Conservation (phyloP, 2,797 vertebrate species). For the Eulemur mongoz region DNA sequence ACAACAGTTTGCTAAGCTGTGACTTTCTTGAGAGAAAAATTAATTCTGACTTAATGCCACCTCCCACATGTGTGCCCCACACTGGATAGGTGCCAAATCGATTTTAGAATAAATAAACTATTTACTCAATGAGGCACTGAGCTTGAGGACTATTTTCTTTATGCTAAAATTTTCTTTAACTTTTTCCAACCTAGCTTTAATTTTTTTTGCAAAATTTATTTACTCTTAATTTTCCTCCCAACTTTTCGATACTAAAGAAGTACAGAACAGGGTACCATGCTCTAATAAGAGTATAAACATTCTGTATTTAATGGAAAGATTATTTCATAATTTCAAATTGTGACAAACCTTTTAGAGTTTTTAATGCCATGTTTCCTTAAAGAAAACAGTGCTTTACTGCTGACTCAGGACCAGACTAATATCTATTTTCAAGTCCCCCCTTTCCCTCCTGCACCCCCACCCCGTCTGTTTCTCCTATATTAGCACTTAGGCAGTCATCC, state of each 20-base stretch:
- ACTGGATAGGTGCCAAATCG: background rate
- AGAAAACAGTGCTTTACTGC: background rate
- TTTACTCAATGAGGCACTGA: background rate
- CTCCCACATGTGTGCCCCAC: background rate
- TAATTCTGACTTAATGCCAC: background rate
- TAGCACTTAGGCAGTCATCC: conserved; percentile 62
- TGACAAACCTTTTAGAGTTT: background rate
- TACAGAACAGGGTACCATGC: background rate
- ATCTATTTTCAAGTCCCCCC: background rate
- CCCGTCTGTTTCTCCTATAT: conserved; percentile 45
- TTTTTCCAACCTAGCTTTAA: background rate
- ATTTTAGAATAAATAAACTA: background rate
- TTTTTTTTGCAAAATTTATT: background rate
- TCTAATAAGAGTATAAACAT: background rate
- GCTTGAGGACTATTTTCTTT: background rate
- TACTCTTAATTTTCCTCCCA: background rate
- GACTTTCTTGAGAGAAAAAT: background rate
- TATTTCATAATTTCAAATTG: background rate
- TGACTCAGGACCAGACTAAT: conserved; percentile 36
- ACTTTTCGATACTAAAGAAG: background rate
- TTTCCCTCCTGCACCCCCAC: background rate
- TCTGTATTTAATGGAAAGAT: background rate
- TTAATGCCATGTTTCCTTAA: conserved; percentile 4
- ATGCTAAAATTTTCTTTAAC: background rate
- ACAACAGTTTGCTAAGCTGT: background rate